Evolutionary conservation across 2,113 vertebrate species (phyloP).

Genomic region (Poeciliopsis prolifica): DNA sequence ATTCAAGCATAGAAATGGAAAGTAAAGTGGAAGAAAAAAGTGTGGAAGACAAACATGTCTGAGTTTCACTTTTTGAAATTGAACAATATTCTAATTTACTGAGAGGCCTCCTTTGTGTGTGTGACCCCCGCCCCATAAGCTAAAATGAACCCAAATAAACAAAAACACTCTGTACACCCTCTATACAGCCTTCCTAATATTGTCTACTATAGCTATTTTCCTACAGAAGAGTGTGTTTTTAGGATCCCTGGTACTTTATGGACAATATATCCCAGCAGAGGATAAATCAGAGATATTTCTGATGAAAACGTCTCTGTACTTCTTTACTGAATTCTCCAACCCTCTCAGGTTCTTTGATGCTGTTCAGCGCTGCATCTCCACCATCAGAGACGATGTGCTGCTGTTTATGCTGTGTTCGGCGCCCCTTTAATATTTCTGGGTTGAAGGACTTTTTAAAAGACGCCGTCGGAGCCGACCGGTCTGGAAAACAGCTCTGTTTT

Average conservation of each 20-base stretch:
- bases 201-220: constrained; percentile 71
- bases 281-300: constrained; percentile 8
- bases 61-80: not conserved
- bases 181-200: constrained; percentile 50
- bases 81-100: not conserved
- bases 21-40: not conserved
- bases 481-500: not conserved
- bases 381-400: constrained; percentile 1
- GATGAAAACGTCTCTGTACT: constrained; percentile 19
- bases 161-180: constrained; percentile 58
- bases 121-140: not conserved
- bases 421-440: constrained; percentile 52
- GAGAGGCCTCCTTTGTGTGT: not conserved
- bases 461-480: not conserved
- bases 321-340: constrained; percentile 24
- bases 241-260: constrained; percentile 50
- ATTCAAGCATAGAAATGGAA: not conserved
- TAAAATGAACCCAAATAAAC: constrained; percentile 42
- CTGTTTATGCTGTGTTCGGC: not conserved
- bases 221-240: constrained; percentile 48
- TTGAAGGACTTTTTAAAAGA: not conserved
- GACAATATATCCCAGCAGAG: constrained; percentile 21
- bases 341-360: constrained; percentile 71
- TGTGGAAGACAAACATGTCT: not conserved
- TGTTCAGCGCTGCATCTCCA: constrained; percentile 36